Evolutionary conservation across 2,113 vertebrate species (phyloP), one percentile per base, ranked within the genome.

Genomic region (Mola mola): DNA sequence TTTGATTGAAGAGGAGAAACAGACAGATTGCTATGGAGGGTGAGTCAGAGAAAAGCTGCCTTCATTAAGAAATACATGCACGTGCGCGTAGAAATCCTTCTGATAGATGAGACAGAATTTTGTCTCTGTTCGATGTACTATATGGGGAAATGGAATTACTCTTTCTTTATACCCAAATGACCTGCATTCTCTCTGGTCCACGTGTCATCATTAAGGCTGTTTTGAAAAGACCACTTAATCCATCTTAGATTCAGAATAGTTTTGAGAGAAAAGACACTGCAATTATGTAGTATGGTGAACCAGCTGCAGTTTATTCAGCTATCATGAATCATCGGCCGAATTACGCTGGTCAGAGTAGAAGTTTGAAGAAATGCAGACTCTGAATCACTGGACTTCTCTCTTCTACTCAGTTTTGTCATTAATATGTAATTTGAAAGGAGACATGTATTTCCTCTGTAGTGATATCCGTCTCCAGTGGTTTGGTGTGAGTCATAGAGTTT

Each of bases 231-330:
- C 24, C 28, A 67, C 48, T 42, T 71, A 33, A 59, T 37, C 31
- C 50, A 62, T 48, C 15, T 1, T 56, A 44, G 29, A 25, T 37
- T 64, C 15, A 2, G 22, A 21, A 42, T 25, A 44, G 40, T 25
- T 60, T 26, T 31, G 53, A 46, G 40, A 34, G 51, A 49, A 75
- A 42, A 42, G 8, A 57, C 26, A 42, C 34, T 34, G 72, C 43
- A 75, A 66, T 84, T 67, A 72, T 64, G 38, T 56, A 28, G 48
- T 50, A 67, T 83, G 74, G 41, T 79, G 48, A 83, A 55, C 68
- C 55, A 63, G 33, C 7, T 44, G 13, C 38, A 49, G n/a, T n/a
- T n/a, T n/a, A n/a, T n/a, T n/a, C n/a, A n/a, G n/a, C n/a, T n/a
- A n/a, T n/a, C n/a, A n/a, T n/a, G n/a, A n/a, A n/a, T n/a, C n/a